Base-by-base conservation (phyloP, 1,140 invertebrate species). In the Macrobrachium rosenbergii region DNA sequence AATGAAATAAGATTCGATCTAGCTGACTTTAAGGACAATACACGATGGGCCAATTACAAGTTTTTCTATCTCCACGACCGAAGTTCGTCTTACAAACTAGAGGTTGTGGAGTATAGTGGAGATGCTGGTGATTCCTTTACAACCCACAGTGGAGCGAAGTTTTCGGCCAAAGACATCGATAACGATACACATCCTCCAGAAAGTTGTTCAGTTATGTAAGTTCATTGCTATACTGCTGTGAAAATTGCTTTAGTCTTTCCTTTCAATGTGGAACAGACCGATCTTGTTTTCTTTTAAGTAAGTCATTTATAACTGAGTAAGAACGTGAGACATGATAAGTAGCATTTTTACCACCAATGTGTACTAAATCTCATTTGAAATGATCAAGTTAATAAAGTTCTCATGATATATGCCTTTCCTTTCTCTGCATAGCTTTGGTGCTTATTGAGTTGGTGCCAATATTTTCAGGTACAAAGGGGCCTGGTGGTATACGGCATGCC, bases 401-500 rank as follows among this genome's bases (percentile, higher is more conserved):
- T 52, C 7, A 5, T 52, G 52, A 52, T 37, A 8, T 5, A 52
- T 2, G 2, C 12, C 8, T 52, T 52, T 10, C 12, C 14, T 72
- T 11, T 16, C 21, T 72, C 69, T 7, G 5, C 21, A 28, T 17
- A 52, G 7, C 7, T 52, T 5, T 7, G 23, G 8, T 72, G 69
- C 5, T 23, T 72, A 37, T 72, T 11, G 23, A 14, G 7, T 16
- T 72, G 12, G 19, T 17, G 0, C 8, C 8, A 6, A 52, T 52
- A 52, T 43, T 10, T 43, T 14, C 69, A 72, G 69, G 21, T 72
- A 23, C 69, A 86, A 81, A 43, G 91, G 91, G 28, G 91, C 83
- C 19, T 91, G 91, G 91, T 91, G 91, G 91, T 91, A 88, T 88
- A 90, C 80, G 80, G 90, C 80, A 59, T 90, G 90, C 28, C 90